Evolutionary conservation across 2,113 vertebrate genomes (phyloP).

Genomic region (Carlito syrichta): DNA sequence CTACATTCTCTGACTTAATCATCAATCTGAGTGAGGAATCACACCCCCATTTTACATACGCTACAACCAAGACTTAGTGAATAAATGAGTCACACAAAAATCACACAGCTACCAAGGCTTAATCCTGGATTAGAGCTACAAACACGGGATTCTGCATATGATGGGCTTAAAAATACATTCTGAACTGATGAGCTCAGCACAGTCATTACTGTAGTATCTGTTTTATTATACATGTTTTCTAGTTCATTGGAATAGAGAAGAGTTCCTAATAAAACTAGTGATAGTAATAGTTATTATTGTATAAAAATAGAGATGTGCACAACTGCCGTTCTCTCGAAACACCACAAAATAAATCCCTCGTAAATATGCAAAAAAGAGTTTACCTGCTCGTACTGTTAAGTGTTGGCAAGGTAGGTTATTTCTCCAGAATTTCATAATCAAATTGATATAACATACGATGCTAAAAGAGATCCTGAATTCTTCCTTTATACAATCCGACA

Average conservation of each 20-base stretch:
- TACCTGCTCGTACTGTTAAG: neutral
- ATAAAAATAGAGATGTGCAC: neutral
- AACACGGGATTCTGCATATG: neutral
- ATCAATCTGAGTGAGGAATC: neutral
- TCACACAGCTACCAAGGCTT: neutral
- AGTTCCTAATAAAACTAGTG: neutral
- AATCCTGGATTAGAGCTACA: neutral
- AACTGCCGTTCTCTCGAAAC: neutral
- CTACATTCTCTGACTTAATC: neutral
- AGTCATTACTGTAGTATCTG: neutral
- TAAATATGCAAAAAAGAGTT: neutral
- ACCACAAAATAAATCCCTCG: neutral
- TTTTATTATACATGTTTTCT: neutral
- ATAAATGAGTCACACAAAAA: neutral
- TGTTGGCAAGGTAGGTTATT: neutral
- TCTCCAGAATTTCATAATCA: neutral
- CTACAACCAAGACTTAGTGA: neutral
- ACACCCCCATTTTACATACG: neutral
- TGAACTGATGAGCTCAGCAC: neutral
- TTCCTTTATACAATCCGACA: too few species aligned
- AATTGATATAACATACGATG: too few species aligned
- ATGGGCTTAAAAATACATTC: neutral
- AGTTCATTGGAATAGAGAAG: neutral
- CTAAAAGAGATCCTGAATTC: too few species aligned
- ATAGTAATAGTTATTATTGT: neutral